Evolutionary conservation across 1,140 invertebrate species (phyloP).

Genomic region (Drosophila ogumai): DNA sequence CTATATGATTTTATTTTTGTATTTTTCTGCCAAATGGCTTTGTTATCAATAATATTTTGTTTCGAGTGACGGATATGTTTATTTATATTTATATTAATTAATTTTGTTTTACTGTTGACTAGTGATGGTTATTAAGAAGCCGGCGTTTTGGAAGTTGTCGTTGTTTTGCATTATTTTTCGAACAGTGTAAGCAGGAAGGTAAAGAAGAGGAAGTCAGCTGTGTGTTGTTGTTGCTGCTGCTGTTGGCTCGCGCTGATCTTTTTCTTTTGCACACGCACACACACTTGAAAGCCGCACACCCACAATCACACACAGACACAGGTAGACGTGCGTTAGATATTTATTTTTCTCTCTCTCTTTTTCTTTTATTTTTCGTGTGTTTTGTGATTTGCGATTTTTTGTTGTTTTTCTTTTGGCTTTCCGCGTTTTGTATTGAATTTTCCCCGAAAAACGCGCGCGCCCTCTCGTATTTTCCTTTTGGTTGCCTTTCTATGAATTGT

Average conservation of each 20-base stretch:
- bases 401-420: slow-evolving; percentile 59
- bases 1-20: slow-evolving; percentile 3
- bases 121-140: slow-evolving; percentile 35
- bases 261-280: slow-evolving; percentile 37
- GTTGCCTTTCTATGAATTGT: slow-evolving; percentile 52
- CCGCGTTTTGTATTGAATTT: slow-evolving; percentile 78
- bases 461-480: slow-evolving; percentile 10
- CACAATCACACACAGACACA: slow-evolving; percentile 25
- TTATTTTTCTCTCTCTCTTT: slow-evolving; percentile 31
- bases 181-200: slow-evolving; percentile 34
- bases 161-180: slow-evolving; percentile 43
- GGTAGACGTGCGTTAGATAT: slow-evolving; percentile 48
- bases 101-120: slow-evolving; percentile 39
- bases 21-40: background rate
- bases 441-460: slow-evolving; percentile 45
- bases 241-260: slow-evolving; percentile 47
- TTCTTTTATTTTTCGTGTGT: slow-evolving; percentile 16
- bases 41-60: slow-evolving; percentile 8
- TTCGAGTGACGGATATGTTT: slow-evolving; percentile 69
- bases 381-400: slow-evolving; percentile 16
- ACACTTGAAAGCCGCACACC: slow-evolving; percentile 14
- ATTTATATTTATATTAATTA: slow-evolving; percentile 15
- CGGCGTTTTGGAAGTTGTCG: slow-evolving; percentile 32
- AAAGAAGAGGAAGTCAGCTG: slow-evolving; percentile 36
- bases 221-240: slow-evolving; percentile 34